Base-by-base conservation (phyloP, 2,888 invertebrate genomes). In the Panorpa germanica region DNA sequence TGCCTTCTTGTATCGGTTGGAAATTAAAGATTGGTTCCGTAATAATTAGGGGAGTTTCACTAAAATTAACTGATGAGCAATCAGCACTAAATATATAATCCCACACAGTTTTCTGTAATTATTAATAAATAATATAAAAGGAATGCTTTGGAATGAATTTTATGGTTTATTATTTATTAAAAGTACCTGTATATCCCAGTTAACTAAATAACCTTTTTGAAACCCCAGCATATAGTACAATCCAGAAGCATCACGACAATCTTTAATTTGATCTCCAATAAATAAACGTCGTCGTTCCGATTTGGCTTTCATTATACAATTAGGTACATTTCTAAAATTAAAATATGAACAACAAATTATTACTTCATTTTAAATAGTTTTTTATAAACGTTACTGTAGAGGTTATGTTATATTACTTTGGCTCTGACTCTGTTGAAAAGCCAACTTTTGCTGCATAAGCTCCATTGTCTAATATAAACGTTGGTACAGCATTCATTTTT, bases 271-370 rank as follows among this genome's bases (percentile, higher is more conserved):
- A 43, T 78, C 73, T 1, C 81, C 95, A 32, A 98, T 70, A 51
- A 95, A 99, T 0, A 88, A 77, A 24, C 96, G 65, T 7, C 93
- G 71, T 31, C 91, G 61, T 53, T 98, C 96, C 29, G 86, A 88
- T 55, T 95, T 96, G 0, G 93, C 93, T 63, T 99, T 99, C 70
- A 91, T 88, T 16, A 98, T 83, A 45, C 86, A 90, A 55, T 98
- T 98, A 1, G 95, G 91, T 29, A 90, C 65, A 10, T 82, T 48
- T 44, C 70, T 72, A 42, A 31, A 55, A 53, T 38, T 31, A 34
- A 38, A 24, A 14, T 16, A 35, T 25, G 23, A 21, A 25, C 18
- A 28, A 13, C 25, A 19, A 23, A 29, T 21, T 21, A 25, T 28
- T 9, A 23, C 31, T 20, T 14, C 12, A 9, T 11, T 23, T 24